Conservation (phyloP, 2,797 vertebrate species). For the Thamnophis elegans region DNA sequence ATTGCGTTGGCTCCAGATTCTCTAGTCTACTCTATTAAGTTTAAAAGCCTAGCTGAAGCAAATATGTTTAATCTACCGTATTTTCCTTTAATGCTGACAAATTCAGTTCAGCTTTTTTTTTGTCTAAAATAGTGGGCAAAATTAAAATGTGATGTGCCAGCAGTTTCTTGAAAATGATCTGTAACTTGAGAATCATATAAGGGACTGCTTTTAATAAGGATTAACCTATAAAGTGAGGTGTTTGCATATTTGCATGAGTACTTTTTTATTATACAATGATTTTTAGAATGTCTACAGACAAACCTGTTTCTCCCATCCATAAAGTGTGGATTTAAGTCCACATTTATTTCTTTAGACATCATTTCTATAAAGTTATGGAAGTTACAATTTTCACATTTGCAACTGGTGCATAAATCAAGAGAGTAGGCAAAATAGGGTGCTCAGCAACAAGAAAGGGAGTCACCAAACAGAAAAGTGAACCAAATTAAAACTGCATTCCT, state of each 20-base stretch:
- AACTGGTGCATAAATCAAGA: background rate
- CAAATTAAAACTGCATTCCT: background rate
- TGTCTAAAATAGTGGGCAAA: conserved; percentile 47
- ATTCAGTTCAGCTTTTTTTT: conserved; percentile 49
- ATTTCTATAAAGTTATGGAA: background rate
- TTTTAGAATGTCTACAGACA: conserved; percentile 13
- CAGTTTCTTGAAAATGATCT: conserved; percentile 41
- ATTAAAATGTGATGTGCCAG: conserved; percentile 47
- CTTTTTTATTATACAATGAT: background rate
- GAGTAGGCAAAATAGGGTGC: background rate
- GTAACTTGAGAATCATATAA: conserved; percentile 40
- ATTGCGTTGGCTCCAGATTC: conserved; percentile 37
- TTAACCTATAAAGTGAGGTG: background rate
- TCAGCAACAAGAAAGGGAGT: background rate
- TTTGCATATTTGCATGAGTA: background rate
- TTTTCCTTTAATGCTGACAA: conserved; percentile 39
- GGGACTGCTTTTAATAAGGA: conserved; percentile 40
- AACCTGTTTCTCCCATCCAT: background rate
- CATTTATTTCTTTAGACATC: background rate
- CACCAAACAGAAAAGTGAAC: background rate
- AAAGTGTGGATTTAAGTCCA: background rate
- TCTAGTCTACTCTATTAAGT: conserved; percentile 36
- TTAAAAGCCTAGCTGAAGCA: conserved; percentile 44
- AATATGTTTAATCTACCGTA: conserved; percentile 20
- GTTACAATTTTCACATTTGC: background rate